Evolutionary conservation across 2,797 vertebrate species (phyloP).

Genomic region (Linurgus olivaceus): DNA sequence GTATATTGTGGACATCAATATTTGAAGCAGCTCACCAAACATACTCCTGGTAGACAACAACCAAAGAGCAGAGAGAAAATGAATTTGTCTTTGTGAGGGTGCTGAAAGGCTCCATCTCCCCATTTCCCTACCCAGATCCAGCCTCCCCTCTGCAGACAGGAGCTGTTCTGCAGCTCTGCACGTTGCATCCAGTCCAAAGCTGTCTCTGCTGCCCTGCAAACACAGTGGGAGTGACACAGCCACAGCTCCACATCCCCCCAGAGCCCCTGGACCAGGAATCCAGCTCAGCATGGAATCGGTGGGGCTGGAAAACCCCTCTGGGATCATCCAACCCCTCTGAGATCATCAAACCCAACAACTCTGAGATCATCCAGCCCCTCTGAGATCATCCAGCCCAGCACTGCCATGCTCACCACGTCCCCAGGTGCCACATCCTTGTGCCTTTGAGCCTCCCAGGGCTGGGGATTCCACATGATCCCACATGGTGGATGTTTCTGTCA

Average conservation of each 20-base stretch:
- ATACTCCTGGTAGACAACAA: not conserved
- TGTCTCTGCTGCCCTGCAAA: not conserved
- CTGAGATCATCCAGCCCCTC: too few species aligned
- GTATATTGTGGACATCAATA: not conserved
- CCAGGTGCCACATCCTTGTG: not conserved
- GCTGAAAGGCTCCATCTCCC: not conserved
- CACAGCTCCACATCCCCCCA: not conserved
- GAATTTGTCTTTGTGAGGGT: not conserved
- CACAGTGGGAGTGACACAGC: rapidly evolving
- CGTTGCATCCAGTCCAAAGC: not conserved
- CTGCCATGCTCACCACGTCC: not conserved
- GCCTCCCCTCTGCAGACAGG: not conserved
- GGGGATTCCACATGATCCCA: not conserved
- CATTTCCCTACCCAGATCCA: not conserved
- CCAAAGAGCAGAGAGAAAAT: not conserved
- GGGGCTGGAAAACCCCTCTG: not conserved
- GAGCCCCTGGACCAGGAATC: rapidly evolving
- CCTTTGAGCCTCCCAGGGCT: not conserved
- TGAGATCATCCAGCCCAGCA: not conserved
- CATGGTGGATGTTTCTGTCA: rapidly evolving
- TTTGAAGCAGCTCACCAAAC: not conserved
- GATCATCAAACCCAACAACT: too few species aligned
- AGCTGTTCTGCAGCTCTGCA: not conserved
- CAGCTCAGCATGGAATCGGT: not conserved
- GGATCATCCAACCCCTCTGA: not conserved